Evolutionary conservation across 2,113 vertebrate species (phyloP).

Genomic region (Lipophrys pholis): DNA sequence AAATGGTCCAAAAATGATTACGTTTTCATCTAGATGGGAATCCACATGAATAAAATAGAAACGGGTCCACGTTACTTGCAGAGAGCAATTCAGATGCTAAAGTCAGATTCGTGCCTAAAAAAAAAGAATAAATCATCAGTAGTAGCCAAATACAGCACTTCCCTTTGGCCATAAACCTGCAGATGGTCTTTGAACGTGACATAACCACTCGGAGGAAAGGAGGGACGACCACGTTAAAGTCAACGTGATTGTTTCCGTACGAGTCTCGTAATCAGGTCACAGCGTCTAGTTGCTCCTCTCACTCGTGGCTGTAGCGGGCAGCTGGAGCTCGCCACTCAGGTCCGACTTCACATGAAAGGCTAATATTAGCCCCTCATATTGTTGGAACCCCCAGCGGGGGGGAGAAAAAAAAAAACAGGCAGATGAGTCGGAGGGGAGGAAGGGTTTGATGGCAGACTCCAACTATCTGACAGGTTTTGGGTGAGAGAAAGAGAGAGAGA

Average conservation of each 20-base stretch:
- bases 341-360: slow-evolving; percentile 60
- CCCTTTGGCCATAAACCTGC: slow-evolving; percentile 9
- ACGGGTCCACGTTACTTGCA: too few species aligned
- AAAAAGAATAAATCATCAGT: too few species aligned
- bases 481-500: slow-evolving; percentile 45
- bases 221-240: neutral
- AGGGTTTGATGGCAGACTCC: slow-evolving; percentile 79
- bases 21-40: too few species aligned
- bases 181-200: slow-evolving; percentile 7
- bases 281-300: slow-evolving; percentile 9
- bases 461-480: slow-evolving; percentile 73
- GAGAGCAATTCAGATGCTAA: too few species aligned
- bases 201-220: neutral
- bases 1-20: too few species aligned
- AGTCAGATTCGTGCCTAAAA: too few species aligned
- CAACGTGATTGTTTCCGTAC: neutral
- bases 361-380: slow-evolving; percentile 56
- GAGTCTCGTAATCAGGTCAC: slow-evolving; percentile 2
- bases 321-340: slow-evolving; percentile 44
- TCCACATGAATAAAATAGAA: too few species aligned
- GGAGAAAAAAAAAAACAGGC: slow-evolving; percentile 86
- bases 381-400: slow-evolving; percentile 76
- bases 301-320: slow-evolving; percentile 31
- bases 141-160: slow-evolving; percentile 7
- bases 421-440: slow-evolving; percentile 89